Percentiles rank a stretch among this genome's conserved stretches.
Conservation (phyloP, 53 echinoderm and acorn worm species). For the Pentamera pediparva region DNA sequence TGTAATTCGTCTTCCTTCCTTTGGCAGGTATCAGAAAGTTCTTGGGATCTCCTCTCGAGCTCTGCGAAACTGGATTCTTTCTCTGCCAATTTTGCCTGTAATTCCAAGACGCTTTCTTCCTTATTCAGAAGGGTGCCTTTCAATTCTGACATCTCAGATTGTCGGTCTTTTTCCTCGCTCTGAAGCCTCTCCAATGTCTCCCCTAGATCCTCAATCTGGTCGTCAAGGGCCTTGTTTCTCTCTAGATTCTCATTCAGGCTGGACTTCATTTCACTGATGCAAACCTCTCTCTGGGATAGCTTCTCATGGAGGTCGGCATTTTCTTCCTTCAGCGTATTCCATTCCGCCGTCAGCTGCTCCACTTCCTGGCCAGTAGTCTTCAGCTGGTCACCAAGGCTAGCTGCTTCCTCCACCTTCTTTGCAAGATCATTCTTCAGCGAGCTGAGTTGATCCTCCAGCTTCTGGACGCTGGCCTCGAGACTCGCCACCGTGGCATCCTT, state of each 20-base stretch:
- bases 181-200: neutral
- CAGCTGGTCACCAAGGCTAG: slow-evolving; percentile 24
- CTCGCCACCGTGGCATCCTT: slow-evolving; percentile 55
- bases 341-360: slow-evolving; percentile 28
- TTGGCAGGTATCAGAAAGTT: too few relatives aligned
- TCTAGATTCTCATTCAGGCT: slow-evolving; percentile 32
- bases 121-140: too few relatives aligned
- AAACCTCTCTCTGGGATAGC: slow-evolving; percentile 11
- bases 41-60: too few relatives aligned
- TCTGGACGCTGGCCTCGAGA: slow-evolving; percentile 34
- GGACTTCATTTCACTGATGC: slow-evolving; percentile 29
- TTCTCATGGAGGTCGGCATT: slow-evolving; percentile 22
- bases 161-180: neutral
- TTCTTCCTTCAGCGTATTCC: slow-evolving; percentile 3
- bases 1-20: too few relatives aligned
- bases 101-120: too few relatives aligned
- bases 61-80: too few relatives aligned
- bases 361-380: slow-evolving; percentile 29
- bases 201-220: slow-evolving; percentile 14
- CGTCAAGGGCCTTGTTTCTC: slow-evolving; percentile 24
- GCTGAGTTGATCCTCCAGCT: slow-evolving; percentile 35
- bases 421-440: slow-evolving; percentile 20
- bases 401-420: slow-evolving; percentile 24
- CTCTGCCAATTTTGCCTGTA: too few relatives aligned
- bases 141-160: too few relatives aligned